Base-by-base conservation (phyloP, 2,888 invertebrate species). In the Brachypterus glaber region DNA sequence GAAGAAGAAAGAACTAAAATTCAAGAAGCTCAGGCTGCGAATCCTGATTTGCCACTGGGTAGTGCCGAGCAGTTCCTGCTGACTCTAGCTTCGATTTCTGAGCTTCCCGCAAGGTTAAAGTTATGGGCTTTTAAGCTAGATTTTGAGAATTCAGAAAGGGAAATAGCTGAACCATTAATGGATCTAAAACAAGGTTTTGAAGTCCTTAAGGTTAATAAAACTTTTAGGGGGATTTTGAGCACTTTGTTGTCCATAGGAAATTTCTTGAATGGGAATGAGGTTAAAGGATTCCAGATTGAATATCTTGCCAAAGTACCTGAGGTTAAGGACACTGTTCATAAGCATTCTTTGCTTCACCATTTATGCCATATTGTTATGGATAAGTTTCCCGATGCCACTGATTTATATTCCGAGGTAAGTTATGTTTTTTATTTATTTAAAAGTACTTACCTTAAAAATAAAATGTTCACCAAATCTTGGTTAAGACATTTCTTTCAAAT, bases 101-200 rank as follows among this genome's bases (percentile, higher is more conserved):
- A 97, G 69, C 73, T 99, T 43, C 82, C 89, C 33, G 90, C 93
- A 30, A 73, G 97, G 52, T 74, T 97, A 17, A 89, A 88, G 64
- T 76, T 99, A 45, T 99, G 98, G 98, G 87, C 95, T 44, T 99
- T 98, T 71, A 96, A 96, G 64, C 71, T 98, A 49, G 98, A 99
- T 70, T 98, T 95, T 68, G 97, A 97, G 66, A 87, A 86, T 65
- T 81, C 89, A 55, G 97, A 98, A 71, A 76, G 90, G 80, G 98
- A 98, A 78, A 88, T 98, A 59, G 93, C 95, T 35, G 98, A 99
- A 69, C 96, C 97, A 30, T 70, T 98, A 54, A 93, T 95, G 92
- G 98, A 98, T 71, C 71, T 98, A 53, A 98, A 98, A 70, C 87
- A 90, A 64, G 97, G 96, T 42, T 84, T 96, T 62, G 91, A 92